Evolutionary conservation across 2,888 invertebrate genomes (phyloP), one percentile per base, ranked within the genome.

Genomic region (Psylliodes chrysocephalus): DNA sequence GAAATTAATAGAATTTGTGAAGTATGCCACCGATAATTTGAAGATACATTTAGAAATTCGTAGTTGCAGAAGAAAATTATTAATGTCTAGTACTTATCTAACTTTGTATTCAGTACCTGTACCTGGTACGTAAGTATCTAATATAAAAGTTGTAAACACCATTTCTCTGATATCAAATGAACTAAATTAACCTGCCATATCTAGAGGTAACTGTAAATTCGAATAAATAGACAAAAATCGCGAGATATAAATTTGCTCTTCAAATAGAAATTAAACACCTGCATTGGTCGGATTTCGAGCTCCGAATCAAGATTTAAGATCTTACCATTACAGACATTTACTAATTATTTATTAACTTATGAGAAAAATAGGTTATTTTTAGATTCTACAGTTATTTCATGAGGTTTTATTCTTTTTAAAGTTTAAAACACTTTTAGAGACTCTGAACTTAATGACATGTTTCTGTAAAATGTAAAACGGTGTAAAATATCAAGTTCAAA

Each of bases 101-200:
- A 40, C 40, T 40, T 40, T 40, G 12, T 40, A 40, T 40, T 40
- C 40, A 40, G 40, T 40, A 15, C 40, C 40, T 40, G 40, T 40
- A 15, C 40, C 40, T 40, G 40, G 40, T 40, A 40, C 40, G 40
- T 17, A 40, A 40, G 40, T 40, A n/a, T 40, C 40, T 40, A 35
- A 40, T 40, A 17, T 40, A 40, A 40, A 40, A 40, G 40, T 40
- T 40, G 12, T 40, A 40, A 40, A 40, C 40, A 40, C 40, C 40
- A 40, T 40, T 40, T 40, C 40, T 15, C 40, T 40, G 40, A 17
- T 40, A 40, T 40, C 7, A 40, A 40, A 40, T 40, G 40, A 40
- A 40, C 40, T 40, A 40, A 40, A 40, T 40, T 40, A 40, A n/a
- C 40, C 40, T 40, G 12, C 40, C 40, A 40, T 40, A 40, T 40